phyloP scores from a whole-genome alignment of 2,888 invertebrate genomes.

The Caenorhabditis afra region DNA sequence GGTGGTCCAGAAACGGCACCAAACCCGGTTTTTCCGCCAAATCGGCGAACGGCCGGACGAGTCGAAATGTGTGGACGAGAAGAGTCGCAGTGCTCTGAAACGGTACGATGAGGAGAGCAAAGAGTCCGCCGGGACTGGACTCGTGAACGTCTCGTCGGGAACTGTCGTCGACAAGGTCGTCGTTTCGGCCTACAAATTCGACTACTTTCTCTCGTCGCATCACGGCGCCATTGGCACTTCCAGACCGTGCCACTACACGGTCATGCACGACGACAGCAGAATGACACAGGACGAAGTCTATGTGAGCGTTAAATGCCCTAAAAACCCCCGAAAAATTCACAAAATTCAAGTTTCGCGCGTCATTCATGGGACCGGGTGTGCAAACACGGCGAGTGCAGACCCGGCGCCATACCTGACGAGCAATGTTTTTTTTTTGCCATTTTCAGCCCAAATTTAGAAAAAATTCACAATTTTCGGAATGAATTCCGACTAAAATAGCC shows the following conservation, averaged over 20 bases:
- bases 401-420: too few species aligned
- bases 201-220: constrained; percentile 94
- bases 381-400: too few species aligned
- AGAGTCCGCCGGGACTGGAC: constrained; percentile 17
- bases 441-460: too few species aligned
- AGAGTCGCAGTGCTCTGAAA: too few species aligned
- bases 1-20: constrained; percentile 68
- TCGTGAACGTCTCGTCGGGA: constrained; percentile 59
- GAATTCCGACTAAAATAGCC: too few species aligned
- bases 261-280: constrained; percentile 99
- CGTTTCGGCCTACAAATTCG: constrained; percentile 84
- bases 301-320: constrained; percentile 65
- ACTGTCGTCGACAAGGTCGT: constrained; percentile 56
- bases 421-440: too few species aligned
- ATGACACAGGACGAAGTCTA: constrained; percentile 98
- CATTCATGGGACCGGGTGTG: too few species aligned
- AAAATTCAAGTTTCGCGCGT: too few species aligned
- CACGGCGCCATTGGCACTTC: constrained; percentile 87
- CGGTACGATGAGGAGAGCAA: constrained; percentile 26
- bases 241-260: constrained; percentile 98
- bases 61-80: neutral
- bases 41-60: neutral
- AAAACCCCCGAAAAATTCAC: neutral
- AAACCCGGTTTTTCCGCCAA: constrained; percentile 52
- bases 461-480: too few species aligned